A percentile compares a stretch with the other conserved stretches of the same genome.
Conservation (phyloP, 2,797 vertebrate species). For the Micrastur ruficollis region DNA sequence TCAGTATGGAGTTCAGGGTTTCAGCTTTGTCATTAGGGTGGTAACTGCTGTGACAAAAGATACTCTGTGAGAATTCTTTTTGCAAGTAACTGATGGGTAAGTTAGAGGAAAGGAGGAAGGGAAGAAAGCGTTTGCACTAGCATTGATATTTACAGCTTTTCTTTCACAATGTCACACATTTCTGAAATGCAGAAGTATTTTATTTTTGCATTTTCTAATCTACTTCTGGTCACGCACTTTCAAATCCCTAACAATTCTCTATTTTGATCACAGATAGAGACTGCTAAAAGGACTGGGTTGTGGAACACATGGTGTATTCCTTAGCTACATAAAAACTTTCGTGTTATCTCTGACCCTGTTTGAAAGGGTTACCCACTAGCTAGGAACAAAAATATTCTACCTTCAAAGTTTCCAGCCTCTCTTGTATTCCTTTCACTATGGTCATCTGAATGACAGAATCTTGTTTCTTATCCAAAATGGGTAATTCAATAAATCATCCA, state of each 20-base stretch:
- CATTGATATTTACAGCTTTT: neutral
- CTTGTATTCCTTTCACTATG: neutral
- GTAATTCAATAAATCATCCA: neutral
- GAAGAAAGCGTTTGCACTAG: neutral
- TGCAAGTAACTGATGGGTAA: neutral
- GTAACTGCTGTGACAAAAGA: neutral
- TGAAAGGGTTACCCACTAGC: neutral
- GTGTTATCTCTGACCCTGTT: neutral
- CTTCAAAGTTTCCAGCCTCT: neutral
- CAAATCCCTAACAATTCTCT: neutral
- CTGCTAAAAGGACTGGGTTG: neutral
- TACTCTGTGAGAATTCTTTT: neutral
- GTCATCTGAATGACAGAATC: neutral
- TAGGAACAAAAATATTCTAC: neutral
- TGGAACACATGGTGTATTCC: neutral
- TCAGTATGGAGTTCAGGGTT: neutral
- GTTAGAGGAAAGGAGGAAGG: neutral
- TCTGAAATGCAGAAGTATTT: neutral
- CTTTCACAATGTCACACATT: neutral
- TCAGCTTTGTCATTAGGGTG: neutral
- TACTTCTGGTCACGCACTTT: neutral
- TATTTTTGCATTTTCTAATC: neutral
- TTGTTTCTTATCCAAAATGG: neutral
- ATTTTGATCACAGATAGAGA: neutral
- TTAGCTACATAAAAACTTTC: neutral